A percentile compares a stretch with the other conserved stretches of the same genome.
Evolutionary conservation across 1,140 invertebrate species (phyloP).

Genomic region (Babylonia areolata): DNA sequence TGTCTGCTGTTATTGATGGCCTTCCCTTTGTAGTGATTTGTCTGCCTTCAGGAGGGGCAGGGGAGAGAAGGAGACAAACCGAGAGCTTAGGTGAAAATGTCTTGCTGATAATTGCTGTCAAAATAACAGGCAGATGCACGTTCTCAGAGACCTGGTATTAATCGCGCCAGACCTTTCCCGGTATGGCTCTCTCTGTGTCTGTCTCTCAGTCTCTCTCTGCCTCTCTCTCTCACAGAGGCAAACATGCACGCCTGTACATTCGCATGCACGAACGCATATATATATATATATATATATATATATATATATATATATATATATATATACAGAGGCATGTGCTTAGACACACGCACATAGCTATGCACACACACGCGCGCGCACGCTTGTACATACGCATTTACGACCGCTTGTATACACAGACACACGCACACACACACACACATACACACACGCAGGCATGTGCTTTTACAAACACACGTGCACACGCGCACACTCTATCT

Average conservation of each 20-base stretch:
- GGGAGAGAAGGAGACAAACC: too few species aligned
- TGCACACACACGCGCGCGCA: not conserved
- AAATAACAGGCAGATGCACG: too few species aligned
- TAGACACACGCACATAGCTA: not conserved
- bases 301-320: not conserved
- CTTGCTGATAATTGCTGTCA: too few species aligned
- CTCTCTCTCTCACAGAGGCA: too few species aligned
- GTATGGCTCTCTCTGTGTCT: too few species aligned
- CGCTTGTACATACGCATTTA: not conserved
- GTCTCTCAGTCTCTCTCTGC: too few species aligned
- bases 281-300: not conserved
- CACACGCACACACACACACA: not conserved
- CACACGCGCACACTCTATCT: not conserved
- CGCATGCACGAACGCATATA: not conserved
- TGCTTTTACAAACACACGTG: not conserved
- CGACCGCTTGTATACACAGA: not conserved
- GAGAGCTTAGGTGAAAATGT: too few species aligned
- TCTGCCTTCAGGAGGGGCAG: too few species aligned
- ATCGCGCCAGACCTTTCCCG: too few species aligned
- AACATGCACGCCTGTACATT: not conserved
- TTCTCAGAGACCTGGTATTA: too few species aligned
- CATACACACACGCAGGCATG: not conserved
- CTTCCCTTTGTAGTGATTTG: too few species aligned
- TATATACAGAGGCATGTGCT: not conserved
- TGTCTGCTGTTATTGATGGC: too few species aligned